phyloP scores from a whole-genome alignment of 2,888 invertebrate genomes.

The Volucella inanis region DNA sequence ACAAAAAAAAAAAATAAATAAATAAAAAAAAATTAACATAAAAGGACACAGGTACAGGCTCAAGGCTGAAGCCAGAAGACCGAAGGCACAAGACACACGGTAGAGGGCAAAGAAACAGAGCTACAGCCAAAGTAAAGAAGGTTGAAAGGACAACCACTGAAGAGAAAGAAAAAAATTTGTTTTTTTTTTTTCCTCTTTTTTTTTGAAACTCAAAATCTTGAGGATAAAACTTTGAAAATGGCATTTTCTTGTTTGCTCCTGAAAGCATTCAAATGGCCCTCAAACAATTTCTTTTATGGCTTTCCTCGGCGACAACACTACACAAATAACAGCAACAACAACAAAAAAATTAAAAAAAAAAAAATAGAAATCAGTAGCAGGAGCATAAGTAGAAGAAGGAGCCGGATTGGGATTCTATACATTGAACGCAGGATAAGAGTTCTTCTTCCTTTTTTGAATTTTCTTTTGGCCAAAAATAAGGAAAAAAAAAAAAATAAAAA shows the following conservation, averaged over 20 bases:
- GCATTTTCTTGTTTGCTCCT: slow-evolving; percentile 76
- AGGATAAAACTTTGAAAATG: slow-evolving; percentile 74
- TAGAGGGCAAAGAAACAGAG: slow-evolving; percentile 1
- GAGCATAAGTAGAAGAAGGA: slow-evolving; percentile 36
- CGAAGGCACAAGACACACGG: too few relatives aligned
- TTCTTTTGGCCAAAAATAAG: background rate
- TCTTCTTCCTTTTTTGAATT: slow-evolving; percentile 48
- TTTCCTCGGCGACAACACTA: slow-evolving; percentile 68
- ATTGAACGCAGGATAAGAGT: slow-evolving; percentile 59
- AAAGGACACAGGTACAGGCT: slow-evolving; percentile 43
- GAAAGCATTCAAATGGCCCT: slow-evolving; percentile 76
- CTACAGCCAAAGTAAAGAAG: slow-evolving; percentile 20
- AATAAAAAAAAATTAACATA: slow-evolving; percentile 68
- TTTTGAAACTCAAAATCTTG: slow-evolving; percentile 61
- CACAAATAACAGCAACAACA: slow-evolving; percentile 41
- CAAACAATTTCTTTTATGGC: slow-evolving; percentile 74
- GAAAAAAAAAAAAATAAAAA: slow-evolving; percentile 13
- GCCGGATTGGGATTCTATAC: slow-evolving; percentile 26
- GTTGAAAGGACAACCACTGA: slow-evolving; percentile 36
- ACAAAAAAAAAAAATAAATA: slow-evolving; percentile 15
- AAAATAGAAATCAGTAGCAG: background rate
- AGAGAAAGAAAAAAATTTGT: slow-evolving; percentile 19
- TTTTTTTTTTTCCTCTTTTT: too few relatives aligned
- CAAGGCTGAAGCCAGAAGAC: too few relatives aligned
- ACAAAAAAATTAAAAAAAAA: slow-evolving; percentile 1